A percentile compares a stretch with the other conserved stretches of the same genome.
Evolutionary conservation across 2,888 invertebrate species (phyloP).

Genomic region (Deilephila porcellus): DNA sequence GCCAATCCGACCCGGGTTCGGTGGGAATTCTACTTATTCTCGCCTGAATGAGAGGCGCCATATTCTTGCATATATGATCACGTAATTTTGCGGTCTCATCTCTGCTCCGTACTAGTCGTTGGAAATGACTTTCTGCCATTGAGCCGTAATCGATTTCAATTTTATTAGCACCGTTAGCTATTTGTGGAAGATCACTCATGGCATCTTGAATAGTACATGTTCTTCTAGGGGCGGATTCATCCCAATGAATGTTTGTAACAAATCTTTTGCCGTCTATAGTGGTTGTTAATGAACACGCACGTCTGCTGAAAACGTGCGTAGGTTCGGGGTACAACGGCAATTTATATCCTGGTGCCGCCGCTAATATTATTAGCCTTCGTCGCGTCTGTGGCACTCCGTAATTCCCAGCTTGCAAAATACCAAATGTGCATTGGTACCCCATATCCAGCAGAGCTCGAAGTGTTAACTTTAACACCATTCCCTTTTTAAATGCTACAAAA

Average conservation of each 20-base stretch:
- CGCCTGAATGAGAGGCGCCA: constrained; percentile 91
- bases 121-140: constrained; percentile 90
- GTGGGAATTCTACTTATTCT: constrained; percentile 91
- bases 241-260: constrained; percentile 85
- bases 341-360: constrained; percentile 91
- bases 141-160: constrained; percentile 89
- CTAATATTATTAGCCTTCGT: constrained; percentile 90
- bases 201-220: constrained; percentile 92
- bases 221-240: constrained; percentile 89
- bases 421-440: constrained; percentile 95
- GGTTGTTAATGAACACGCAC: constrained; percentile 85
- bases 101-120: constrained; percentile 87
- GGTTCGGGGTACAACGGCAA: constrained; percentile 92
- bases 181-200: constrained; percentile 91
- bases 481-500: constrained; percentile 92
- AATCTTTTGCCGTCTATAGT: constrained; percentile 79
- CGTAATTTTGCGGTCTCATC: constrained; percentile 83
- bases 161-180: constrained; percentile 88
- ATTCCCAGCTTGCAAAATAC: constrained; percentile 93
- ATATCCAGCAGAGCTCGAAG: constrained; percentile 90
- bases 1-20: constrained; percentile 92
- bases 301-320: constrained; percentile 89
- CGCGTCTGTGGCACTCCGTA: constrained; percentile 94
- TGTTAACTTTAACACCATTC: constrained; percentile 92
- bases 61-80: constrained; percentile 94